phyloP scores from a whole-genome alignment of 2,113 vertebrate genomes.

The Halichoerus grypus region DNA sequence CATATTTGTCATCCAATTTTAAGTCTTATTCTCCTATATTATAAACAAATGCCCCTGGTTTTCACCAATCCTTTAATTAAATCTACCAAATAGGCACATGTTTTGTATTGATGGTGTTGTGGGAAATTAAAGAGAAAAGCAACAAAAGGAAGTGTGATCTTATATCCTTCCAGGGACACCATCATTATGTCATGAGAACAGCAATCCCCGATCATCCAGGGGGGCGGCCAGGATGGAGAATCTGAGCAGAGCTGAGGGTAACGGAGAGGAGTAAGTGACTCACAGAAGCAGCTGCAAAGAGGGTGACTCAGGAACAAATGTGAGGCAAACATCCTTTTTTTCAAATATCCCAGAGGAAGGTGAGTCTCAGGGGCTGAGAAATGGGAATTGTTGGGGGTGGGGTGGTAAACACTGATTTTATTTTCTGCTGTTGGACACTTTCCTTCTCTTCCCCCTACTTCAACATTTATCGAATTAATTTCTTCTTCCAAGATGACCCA shows the following conservation, averaged over 20 bases:
- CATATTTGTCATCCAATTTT: not conserved
- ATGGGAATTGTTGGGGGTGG: not conserved
- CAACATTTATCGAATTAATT: conserved; percentile 19
- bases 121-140: not conserved
- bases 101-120: not conserved
- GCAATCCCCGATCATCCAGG: not conserved
- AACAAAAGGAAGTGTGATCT: not conserved
- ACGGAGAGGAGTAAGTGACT: not conserved
- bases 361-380: not conserved
- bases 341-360: not conserved
- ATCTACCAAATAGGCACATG: not conserved
- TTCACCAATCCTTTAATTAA: not conserved
- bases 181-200: not conserved
- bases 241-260: not conserved
- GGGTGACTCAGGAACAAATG: not conserved
- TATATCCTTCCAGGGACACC: not conserved
- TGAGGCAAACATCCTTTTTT: conserved; percentile 31
- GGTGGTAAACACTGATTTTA: not conserved
- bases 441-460: not conserved
- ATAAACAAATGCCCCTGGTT: not conserved
- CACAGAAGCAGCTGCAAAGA: conserved; percentile 16
- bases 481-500: not conserved
- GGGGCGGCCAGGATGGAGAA: not conserved
- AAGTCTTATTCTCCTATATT: not conserved
- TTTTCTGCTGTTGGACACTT: not conserved